These are phyloP conservation scores for Glaucopsyche alexis DNA, from an alignment of 2,888 invertebrate species.

Conservation along the genomic window DNA sequence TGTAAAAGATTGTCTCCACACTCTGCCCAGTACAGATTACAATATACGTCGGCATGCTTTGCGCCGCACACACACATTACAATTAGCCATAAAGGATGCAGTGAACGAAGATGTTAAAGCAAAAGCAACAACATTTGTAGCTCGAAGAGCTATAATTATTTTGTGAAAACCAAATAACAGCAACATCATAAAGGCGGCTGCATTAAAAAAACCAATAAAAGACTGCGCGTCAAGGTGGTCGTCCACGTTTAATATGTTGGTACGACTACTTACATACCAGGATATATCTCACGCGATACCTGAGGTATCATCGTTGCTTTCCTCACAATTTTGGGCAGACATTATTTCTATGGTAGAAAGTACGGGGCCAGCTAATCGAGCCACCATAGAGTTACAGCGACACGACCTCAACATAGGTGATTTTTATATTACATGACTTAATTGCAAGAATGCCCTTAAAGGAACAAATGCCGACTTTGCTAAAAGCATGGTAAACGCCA, in stretches of 20 bases:
- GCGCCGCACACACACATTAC: slow-evolving; percentile 23
- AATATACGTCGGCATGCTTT: not conserved
- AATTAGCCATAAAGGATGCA: slow-evolving; percentile 11
- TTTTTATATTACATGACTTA: slow-evolving; percentile 21
- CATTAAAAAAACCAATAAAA: slow-evolving; percentile 9
- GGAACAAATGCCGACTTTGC: too few species aligned
- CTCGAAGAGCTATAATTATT: not conserved
- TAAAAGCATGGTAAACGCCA: too few species aligned
- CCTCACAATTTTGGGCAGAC: not conserved
- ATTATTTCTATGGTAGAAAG: not conserved
- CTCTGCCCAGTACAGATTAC: too few species aligned
- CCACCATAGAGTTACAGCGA: slow-evolving; percentile 1
- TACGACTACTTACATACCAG: not conserved
- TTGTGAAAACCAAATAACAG: not conserved
- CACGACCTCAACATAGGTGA: slow-evolving; percentile 12
- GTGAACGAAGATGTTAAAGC: not conserved
- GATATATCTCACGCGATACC: not conserved
- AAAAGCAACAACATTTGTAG: not conserved
- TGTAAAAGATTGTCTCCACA: too few species aligned
- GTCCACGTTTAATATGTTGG: slow-evolving; percentile 10
- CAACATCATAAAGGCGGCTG: not conserved
- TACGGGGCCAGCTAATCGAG: not conserved
- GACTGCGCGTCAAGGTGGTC: slow-evolving; percentile 21
- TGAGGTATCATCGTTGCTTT: not conserved
- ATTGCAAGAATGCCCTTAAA: not conserved